These are phyloP conservation scores for Salpingus planirostris DNA, from an alignment of 2,888 invertebrate genomes.

Conservation along the genomic window DNA sequence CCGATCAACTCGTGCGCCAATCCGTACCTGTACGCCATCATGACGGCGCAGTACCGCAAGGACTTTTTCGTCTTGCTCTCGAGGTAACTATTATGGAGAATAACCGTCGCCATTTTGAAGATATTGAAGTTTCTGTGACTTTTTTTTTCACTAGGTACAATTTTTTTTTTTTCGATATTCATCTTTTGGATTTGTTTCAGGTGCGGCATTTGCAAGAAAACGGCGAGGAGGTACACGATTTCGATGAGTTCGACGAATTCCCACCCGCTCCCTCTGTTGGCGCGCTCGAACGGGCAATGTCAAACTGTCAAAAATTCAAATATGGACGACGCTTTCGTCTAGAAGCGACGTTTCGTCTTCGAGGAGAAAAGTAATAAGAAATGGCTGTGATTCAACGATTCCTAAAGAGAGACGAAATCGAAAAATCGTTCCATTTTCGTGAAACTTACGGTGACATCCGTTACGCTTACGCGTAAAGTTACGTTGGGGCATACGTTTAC, in stretches of 20 bases:
- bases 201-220: slow-evolving; percentile 46
- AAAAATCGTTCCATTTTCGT: too few species aligned
- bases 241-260: slow-evolving; percentile 31
- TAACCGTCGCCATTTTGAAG: background rate
- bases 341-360: background rate
- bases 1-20: slow-evolving; percentile 89
- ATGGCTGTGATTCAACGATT: too few species aligned
- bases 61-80: slow-evolving; percentile 62
- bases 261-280: slow-evolving; percentile 27
- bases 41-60: slow-evolving; percentile 77
- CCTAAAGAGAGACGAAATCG: too few species aligned
- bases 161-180: background rate
- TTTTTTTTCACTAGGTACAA: background rate
- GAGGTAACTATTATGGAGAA: slow-evolving; percentile 46
- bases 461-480: too few species aligned
- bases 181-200: too few species aligned
- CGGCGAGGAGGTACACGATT: slow-evolving; percentile 45
- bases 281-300: slow-evolving; percentile 20
- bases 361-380: too few species aligned
- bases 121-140: background rate
- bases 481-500: too few species aligned
- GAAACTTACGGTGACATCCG: too few species aligned
- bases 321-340: background rate
- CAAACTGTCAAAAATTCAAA: slow-evolving; percentile 9
- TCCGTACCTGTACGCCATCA: slow-evolving; percentile 84